Evolutionary conservation across 2,888 invertebrate genomes (phyloP).

Genomic region (Leucania comma): DNA sequence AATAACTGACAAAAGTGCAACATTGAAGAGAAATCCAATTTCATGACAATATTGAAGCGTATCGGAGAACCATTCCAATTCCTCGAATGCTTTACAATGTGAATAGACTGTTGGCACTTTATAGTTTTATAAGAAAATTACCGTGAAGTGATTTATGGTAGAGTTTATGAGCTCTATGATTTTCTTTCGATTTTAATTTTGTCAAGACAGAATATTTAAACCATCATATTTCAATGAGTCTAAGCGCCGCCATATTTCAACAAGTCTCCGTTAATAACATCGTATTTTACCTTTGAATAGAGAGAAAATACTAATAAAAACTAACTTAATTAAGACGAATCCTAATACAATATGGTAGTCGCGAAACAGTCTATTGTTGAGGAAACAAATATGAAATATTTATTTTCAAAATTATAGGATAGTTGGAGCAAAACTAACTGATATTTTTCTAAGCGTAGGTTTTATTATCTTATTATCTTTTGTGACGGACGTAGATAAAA

Average conservation of each 20-base stretch:
- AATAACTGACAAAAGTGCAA: constrained; percentile 21
- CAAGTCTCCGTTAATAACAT: too few relatives aligned
- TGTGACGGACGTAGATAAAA: neutral
- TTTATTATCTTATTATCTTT: constrained; percentile 5
- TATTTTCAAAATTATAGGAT: neutral
- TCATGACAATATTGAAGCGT: constrained; percentile 24
- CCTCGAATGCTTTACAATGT: constrained; percentile 9
- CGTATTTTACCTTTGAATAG: constrained; percentile 30
- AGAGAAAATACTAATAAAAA: too few relatives aligned
- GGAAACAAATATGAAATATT: constrained; percentile 28
- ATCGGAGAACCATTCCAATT: constrained; percentile 11
- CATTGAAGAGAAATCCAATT: constrained; percentile 34
- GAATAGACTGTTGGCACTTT: constrained; percentile 4
- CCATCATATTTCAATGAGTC: too few relatives aligned
- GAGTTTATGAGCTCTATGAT: neutral
- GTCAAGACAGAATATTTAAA: neutral
- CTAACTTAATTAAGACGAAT: constrained; percentile 8
- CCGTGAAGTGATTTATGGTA: neutral
- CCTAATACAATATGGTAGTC: constrained; percentile 11
- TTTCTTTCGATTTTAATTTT: neutral
- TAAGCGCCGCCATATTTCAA: too few relatives aligned
- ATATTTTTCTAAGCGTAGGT: neutral
- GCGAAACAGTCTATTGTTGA: neutral
- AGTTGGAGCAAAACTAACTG: neutral
- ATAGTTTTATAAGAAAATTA: neutral